Evolutionary conservation across 1,140 invertebrate genomes (phyloP), one percentile per base, ranked within the genome.

Genomic region (Heliconius hermathena): DNA sequence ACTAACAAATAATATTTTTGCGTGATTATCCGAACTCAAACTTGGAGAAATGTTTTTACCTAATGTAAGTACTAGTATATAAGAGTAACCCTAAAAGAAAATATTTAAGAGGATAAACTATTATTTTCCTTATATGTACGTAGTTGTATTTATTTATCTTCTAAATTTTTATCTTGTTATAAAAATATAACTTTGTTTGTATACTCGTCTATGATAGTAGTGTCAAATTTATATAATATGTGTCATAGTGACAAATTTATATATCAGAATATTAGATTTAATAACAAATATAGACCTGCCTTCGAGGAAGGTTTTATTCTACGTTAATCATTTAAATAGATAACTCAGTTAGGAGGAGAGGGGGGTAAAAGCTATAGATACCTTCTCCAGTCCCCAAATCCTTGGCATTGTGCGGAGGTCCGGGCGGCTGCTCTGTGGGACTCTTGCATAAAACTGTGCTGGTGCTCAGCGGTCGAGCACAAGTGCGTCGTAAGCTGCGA

Each of bases 391-490:
- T 72, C 18, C 87, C 79, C 9, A 89, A 89, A 38, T 92, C 91
- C 78, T 71, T 88, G 52, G 85, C 85, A 52, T 79, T 60, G 60
- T 85, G 88, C n/a, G 88, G 89, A 29, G 89, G 90, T 0, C 85
- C 90, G 1, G 91, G 91, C 29, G 92, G 91, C 87, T 92, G 92
- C 49, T 93, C 92, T 1, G 89, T 89, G 74, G 91, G 84, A 26
- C 88, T 90, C 87, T 66, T 66, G 60, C 60, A 66, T 29, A 66
- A 26, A 13, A 66, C 60, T 8, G 88, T 77, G 85, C 89, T 87
- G 0, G 92, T 93, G 86, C 84, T 87, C 29, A 93, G 73, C 29
- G 83, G 79, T 8, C 91, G 85, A 0, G 87, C 77, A 36, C 87
- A 80, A 13, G 85, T 74, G 36, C 91, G 88, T 70, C 91, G 80